Evolutionary conservation across 2,888 invertebrate genomes (phyloP), one percentile per base, ranked within the genome.

Genomic region (Scaptodrosophila latifasciaeformis): DNA sequence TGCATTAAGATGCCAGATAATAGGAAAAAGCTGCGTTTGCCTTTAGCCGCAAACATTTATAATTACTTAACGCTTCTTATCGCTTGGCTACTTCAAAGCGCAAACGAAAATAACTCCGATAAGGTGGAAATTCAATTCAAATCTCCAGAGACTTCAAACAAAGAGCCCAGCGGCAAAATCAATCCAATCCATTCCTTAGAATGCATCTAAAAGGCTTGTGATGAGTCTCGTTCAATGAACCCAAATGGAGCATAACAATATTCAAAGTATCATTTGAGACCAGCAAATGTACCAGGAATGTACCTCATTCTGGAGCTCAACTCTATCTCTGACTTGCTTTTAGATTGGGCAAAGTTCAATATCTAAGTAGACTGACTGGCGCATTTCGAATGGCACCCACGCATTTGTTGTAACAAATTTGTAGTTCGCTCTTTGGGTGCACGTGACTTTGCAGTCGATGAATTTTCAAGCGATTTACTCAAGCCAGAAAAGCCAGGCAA

Each of bases 31-130:
- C 44, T 55, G 51, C 19, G 10, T 52, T 58, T 30, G 45, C 47
- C 47, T 60, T 52, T 53, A 45, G 49, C 55, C 42, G 40, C 54
- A 60, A 75, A 75, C 74, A 78, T 78, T 79, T 76, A 79, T 76
- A 76, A 76, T 76, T 79, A 76, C 75, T 79, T 79, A 76, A 76
- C 75, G 72, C 74, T 70, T 60, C 79, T 74, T 74, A 74, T 74
- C 72, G 66, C 24, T 31, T 48, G 34, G 58, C 74, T 59, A 69
- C 71, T 69, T 57, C 59, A 67, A 78, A 78, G 72, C 62, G 60
- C 70, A 64, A 63, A 46, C 62, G 54, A 65, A 69, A 76, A 71
- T 76, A 76, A 62, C 79, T 76, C 46, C 59, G 76, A 75, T 78
- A 69, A 69, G 54, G 52, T 49, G 56, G 18, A 19, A 60, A n/a